Conservation (phyloP, 2,888 invertebrate species). For the Mythimna loreyi region DNA sequence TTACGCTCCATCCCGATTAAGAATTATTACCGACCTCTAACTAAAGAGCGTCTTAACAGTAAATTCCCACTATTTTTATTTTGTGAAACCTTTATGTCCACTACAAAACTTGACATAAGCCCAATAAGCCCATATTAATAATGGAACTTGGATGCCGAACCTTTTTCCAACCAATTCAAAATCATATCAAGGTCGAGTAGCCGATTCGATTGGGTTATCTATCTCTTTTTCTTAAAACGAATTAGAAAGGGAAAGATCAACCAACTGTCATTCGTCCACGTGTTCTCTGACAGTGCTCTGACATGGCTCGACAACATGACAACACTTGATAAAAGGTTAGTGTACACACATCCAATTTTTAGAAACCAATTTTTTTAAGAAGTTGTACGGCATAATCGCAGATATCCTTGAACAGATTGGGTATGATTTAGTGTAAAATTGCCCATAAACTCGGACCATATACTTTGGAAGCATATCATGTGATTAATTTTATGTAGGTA, state of each 20-base stretch:
- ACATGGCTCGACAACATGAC: conserved; percentile 34
- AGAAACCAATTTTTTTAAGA: too few relatives aligned
- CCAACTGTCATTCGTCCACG: conserved; percentile 60
- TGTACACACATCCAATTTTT: too few relatives aligned
- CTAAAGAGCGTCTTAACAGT: neutral
- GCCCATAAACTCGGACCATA: too few relatives aligned
- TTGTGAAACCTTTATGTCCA: conserved; percentile 9
- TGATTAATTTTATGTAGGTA: too few relatives aligned
- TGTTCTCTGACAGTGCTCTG: conserved; percentile 36
- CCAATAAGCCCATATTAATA: conserved; percentile 7
- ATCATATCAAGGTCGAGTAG: conserved; percentile 14
- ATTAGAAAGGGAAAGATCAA: conserved; percentile 36
- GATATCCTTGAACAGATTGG: too few relatives aligned
- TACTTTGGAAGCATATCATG: too few relatives aligned
- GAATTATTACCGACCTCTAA: conserved; percentile 39
- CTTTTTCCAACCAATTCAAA: conserved; percentile 16
- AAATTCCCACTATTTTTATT: conserved; percentile 10
- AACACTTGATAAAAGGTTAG: too few relatives aligned
- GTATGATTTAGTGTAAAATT: too few relatives aligned
- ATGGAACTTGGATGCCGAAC: neutral
- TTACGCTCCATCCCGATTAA: neutral
- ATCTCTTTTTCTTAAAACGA: conserved; percentile 14
- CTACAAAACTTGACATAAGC: conserved; percentile 36
- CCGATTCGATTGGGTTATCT: conserved; percentile 8
- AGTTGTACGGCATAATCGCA: too few relatives aligned